phyloP scores from a whole-genome alignment of 2,888 invertebrate genomes.

The Phengaris alcon region DNA sequence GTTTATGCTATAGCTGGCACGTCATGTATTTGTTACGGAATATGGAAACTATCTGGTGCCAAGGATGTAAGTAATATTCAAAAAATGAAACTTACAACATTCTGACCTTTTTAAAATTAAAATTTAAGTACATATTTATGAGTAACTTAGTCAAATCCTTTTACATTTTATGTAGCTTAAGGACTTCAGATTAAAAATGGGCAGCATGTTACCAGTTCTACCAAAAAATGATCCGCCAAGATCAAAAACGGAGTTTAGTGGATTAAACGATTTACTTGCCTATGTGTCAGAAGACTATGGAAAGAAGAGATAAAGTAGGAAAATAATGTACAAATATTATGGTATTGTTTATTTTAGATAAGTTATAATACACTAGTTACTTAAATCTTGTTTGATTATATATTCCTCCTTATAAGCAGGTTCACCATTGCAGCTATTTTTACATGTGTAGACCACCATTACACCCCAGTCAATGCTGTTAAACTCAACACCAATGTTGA shows the following conservation, averaged over 20 bases:
- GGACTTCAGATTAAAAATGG: slow-evolving; percentile 91
- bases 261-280: slow-evolving; percentile 89
- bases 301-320: slow-evolving; percentile 44
- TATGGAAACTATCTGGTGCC: slow-evolving; percentile 94
- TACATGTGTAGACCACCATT: slow-evolving; percentile 91
- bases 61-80: slow-evolving; percentile 82
- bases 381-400: slow-evolving; percentile 91
- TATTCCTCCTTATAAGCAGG: slow-evolving; percentile 87
- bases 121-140: too few species aligned
- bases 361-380: slow-evolving; percentile 47
- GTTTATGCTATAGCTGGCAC: slow-evolving; percentile 93
- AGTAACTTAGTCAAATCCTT: too few species aligned
- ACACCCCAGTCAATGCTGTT: slow-evolving; percentile 94
- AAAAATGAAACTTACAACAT: neutral
- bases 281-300: slow-evolving; percentile 84
- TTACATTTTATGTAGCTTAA: slow-evolving; percentile 76
- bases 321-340: slow-evolving; percentile 28
- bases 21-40: slow-evolving; percentile 86
- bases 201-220: slow-evolving; percentile 85
- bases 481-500: slow-evolving; percentile 81
- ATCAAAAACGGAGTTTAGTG: slow-evolving; percentile 92
- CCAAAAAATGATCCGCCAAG: slow-evolving; percentile 88
- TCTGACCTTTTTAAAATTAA: too few species aligned
- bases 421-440: slow-evolving; percentile 83
- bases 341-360: slow-evolving; percentile 16